phyloP scores from a whole-genome alignment of 2,888 invertebrate genomes.

The Apomyelois bistriatella region DNA sequence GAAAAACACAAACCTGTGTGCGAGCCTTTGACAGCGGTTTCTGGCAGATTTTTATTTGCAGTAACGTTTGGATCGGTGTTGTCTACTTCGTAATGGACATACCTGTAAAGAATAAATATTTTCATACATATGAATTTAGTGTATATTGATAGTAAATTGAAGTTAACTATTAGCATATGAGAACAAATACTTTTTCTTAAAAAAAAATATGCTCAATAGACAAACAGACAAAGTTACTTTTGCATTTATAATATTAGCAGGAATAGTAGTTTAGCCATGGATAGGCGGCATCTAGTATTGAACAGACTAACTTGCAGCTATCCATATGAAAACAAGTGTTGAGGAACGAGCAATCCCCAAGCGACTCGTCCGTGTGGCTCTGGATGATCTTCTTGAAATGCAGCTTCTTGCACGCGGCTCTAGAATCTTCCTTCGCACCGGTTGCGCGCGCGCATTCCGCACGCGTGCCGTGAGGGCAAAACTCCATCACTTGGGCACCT shows the following conservation, averaged over 20 bases:
- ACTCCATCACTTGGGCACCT: constrained; percentile 94
- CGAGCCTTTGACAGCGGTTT: constrained; percentile 37
- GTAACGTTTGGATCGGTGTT: constrained; percentile 76
- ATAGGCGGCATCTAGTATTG: too few relatives aligned
- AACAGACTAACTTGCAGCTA: constrained; percentile 88
- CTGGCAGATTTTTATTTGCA: constrained; percentile 44
- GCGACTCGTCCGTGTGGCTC: constrained; percentile 94
- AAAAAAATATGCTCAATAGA: too few relatives aligned
- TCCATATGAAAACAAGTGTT: constrained; percentile 99
- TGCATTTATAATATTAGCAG: too few relatives aligned
- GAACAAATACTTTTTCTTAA: too few relatives aligned
- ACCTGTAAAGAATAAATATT: constrained; percentile 71
- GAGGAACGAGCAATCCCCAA: constrained; percentile 98
- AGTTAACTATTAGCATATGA: too few relatives aligned
- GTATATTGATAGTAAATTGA: too few relatives aligned
- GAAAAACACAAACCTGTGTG: constrained; percentile 46
- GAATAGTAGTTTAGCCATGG: too few relatives aligned
- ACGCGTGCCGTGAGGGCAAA: constrained; percentile 97
- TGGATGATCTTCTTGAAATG: constrained; percentile 98
- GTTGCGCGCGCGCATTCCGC: constrained; percentile 87
- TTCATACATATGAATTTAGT: neutral
- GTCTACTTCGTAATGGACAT: constrained; percentile 98
- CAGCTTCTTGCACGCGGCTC: constrained; percentile 86
- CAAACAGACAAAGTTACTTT: too few relatives aligned
- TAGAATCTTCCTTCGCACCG: constrained; percentile 35